Conservation (phyloP, 2,888 invertebrate genomes). For the Metopia argyrocephala region DNA sequence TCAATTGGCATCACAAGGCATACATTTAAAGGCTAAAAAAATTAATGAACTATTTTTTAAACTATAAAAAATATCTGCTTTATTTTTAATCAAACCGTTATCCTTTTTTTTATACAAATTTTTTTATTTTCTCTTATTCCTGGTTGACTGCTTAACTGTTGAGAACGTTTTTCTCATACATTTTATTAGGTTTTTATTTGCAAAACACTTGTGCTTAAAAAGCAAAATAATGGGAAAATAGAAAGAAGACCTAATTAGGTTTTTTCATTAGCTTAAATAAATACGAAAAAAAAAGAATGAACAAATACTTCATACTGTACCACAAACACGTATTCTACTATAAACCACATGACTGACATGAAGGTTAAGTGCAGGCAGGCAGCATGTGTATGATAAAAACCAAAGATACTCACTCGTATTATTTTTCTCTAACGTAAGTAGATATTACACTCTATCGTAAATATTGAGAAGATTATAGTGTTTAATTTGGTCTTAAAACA, state of each 20-base stretch:
- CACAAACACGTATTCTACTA: not conserved
- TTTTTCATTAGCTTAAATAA: conserved; percentile 44
- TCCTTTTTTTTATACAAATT: not conserved
- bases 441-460: too few species aligned
- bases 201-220: conserved; percentile 38
- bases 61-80: too few species aligned
- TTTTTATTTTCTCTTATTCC: not conserved
- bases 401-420: not conserved
- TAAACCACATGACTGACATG: not conserved
- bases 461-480: not conserved
- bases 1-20: too few species aligned
- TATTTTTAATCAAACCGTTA: not conserved
- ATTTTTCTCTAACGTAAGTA: too few species aligned
- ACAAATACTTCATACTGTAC: not conserved
- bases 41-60: too few species aligned
- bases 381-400: too few species aligned
- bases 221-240: not conserved
- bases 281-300: conserved; percentile 18
- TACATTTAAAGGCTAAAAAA: too few species aligned
- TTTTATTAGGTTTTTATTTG: conserved; percentile 11
- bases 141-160: not conserved
- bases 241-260: conserved; percentile 38
- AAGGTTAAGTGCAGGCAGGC: not conserved
- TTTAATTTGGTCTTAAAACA: not conserved
- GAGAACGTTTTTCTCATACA: not conserved